These are phyloP conservation scores for Anabas testudineus DNA, from an alignment of 2,797 vertebrate genomes.

Conservation along the genomic window DNA sequence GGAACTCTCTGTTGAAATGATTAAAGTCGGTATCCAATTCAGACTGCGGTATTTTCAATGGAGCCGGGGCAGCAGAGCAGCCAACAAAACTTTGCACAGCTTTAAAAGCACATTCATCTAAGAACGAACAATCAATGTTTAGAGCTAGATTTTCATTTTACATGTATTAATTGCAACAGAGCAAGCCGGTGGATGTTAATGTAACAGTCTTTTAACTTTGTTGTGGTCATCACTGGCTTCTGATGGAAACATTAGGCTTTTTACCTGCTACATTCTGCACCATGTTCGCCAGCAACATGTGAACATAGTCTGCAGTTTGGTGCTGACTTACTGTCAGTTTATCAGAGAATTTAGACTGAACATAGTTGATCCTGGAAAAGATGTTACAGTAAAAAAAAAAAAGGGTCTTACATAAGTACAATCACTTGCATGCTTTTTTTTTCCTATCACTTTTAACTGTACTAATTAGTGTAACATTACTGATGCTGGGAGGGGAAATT, in stretches of 20 bases:
- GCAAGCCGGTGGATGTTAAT: background rate
- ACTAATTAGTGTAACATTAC: background rate
- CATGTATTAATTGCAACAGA: background rate
- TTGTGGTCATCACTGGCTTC: background rate
- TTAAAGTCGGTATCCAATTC: slow-evolving; percentile 11
- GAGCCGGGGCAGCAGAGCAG: background rate
- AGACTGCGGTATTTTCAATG: slow-evolving; percentile 4
- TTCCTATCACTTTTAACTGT: background rate
- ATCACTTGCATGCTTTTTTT: background rate
- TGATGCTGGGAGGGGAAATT: background rate
- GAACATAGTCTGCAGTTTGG: too few species aligned
- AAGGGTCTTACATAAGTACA: background rate
- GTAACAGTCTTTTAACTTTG: background rate
- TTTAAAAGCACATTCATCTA: background rate
- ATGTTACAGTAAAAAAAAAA: background rate
- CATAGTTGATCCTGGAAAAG: background rate
- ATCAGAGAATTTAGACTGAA: background rate
- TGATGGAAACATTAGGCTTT: background rate
- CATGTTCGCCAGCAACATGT: background rate
- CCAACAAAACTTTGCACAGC: background rate
- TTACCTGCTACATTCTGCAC: background rate
- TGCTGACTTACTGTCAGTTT: background rate
- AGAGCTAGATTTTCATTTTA: background rate
- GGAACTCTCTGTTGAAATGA: slow-evolving; percentile 22
- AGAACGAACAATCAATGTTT: background rate